These are phyloP conservation scores for Cephus sareptanus DNA, from an alignment of 2,888 invertebrate genomes.

Conservation along the genomic window DNA sequence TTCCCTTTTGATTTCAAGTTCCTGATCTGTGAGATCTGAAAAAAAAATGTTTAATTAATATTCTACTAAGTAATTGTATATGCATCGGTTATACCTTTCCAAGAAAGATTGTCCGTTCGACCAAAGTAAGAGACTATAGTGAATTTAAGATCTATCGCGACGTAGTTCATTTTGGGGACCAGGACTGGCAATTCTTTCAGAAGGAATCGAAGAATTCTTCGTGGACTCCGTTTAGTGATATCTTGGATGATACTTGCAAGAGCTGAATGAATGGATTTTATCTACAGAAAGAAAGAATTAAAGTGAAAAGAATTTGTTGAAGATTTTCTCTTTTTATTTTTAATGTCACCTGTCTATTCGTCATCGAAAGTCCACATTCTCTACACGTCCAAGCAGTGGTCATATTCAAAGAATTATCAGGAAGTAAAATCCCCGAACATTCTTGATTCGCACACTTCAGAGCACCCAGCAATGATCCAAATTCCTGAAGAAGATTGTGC, in stretches of 20 bases:
- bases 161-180: slow-evolving; percentile 72
- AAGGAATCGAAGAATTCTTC: slow-evolving; percentile 71
- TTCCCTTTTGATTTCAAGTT: slow-evolving; percentile 71
- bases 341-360: slow-evolving; percentile 67
- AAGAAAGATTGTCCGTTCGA: slow-evolving; percentile 69
- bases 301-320: neutral
- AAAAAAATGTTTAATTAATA: slow-evolving; percentile 27
- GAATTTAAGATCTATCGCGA: slow-evolving; percentile 74
- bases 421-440: slow-evolving; percentile 70
- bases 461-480: slow-evolving; percentile 71
- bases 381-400: slow-evolving; percentile 72
- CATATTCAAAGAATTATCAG: slow-evolving; percentile 69
- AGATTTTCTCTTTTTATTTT: neutral
- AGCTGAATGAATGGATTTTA: slow-evolving; percentile 48
- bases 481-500: slow-evolving; percentile 66
- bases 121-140: slow-evolving; percentile 74
- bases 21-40: slow-evolving; percentile 72
- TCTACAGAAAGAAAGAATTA: slow-evolving; percentile 34
- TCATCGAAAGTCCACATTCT: slow-evolving; percentile 68
- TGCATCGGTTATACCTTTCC: slow-evolving; percentile 68
- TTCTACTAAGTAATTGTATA: neutral
- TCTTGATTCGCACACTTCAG: slow-evolving; percentile 69
- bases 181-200: slow-evolving; percentile 68
- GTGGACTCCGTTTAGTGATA: slow-evolving; percentile 67
- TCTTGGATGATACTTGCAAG: slow-evolving; percentile 70